These are phyloP conservation scores for Thaleichthys pacificus DNA, from an alignment of 2,797 vertebrate genomes.

Conservation along the genomic window DNA sequence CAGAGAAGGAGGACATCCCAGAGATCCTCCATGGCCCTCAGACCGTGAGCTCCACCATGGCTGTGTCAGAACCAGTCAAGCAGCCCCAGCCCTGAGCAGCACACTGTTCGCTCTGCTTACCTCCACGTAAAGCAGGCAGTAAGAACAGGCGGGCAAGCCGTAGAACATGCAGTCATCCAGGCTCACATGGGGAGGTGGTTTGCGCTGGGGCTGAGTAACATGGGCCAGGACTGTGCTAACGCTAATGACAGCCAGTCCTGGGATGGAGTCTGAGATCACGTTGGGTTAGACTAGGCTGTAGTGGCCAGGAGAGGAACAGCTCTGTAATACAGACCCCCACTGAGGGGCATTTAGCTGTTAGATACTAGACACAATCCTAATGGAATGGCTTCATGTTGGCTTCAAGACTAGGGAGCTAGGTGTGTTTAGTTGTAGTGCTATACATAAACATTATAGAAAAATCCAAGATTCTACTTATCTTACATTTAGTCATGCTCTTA, in stretches of 20 bases:
- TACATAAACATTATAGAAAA: no score
- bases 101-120: conserved; percentile 54
- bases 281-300: not conserved
- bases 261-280: not conserved
- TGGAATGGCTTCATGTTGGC: no score
- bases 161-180: not conserved
- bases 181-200: not conserved
- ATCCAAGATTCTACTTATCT: no score
- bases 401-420: no score
- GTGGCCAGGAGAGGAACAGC: not conserved
- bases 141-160: not conserved
- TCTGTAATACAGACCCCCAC: not conserved
- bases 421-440: no score
- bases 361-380: no score
- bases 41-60: conserved; percentile 45
- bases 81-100: conserved; percentile 42
- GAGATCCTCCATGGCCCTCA: not conserved
- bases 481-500: no score
- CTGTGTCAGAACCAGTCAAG: conserved; percentile 69
- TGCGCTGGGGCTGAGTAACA: not conserved
- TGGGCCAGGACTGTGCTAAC: no score
- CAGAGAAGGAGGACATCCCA: no score
- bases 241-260: not conserved
- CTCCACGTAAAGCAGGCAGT: conserved; percentile 20
- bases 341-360: no score